Evolutionary conservation across 1,140 invertebrate genomes (phyloP).

Genomic region (Trypoxylus dichotomus): DNA sequence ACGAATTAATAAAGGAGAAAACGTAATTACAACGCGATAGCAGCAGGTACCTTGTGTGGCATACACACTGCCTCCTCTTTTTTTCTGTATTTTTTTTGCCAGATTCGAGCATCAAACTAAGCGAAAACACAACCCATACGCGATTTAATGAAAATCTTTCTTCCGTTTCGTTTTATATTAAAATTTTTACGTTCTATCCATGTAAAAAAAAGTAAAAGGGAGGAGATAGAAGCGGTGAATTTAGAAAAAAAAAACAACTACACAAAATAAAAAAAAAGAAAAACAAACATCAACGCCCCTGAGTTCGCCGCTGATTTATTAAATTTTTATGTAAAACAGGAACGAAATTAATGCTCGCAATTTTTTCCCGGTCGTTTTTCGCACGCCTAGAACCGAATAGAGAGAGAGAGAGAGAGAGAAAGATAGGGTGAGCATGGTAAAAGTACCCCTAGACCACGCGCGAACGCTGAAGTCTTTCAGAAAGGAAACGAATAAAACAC

Average conservation of each 20-base stretch:
- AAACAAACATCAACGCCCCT: not conserved
- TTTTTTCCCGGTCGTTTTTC: not conserved
- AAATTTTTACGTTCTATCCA: not conserved
- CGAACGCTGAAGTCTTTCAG: not conserved
- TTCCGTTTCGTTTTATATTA: not conserved
- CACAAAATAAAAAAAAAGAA: not conserved
- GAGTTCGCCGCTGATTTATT: not conserved
- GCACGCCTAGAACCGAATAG: not conserved
- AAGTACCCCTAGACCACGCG: no score
- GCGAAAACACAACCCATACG: not conserved
- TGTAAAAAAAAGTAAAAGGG: no score
- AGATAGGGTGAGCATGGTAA: no score
- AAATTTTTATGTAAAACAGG: constrained; percentile 17
- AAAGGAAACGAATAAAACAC: not conserved
- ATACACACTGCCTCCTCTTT: not conserved
- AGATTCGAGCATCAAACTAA: no score
- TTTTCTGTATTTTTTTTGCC: no score
- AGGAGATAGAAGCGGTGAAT: no score
- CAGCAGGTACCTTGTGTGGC: not conserved
- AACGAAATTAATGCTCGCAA: constrained; percentile 10
- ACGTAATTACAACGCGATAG: not conserved
- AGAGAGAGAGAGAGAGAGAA: not conserved
- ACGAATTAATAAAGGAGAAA: not conserved
- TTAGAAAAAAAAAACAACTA: not conserved
- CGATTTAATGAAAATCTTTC: not conserved